Evolutionary conservation across 2,797 vertebrate species (phyloP), one percentile per base, ranked within the genome.

Genomic region (Poecile montanus): DNA sequence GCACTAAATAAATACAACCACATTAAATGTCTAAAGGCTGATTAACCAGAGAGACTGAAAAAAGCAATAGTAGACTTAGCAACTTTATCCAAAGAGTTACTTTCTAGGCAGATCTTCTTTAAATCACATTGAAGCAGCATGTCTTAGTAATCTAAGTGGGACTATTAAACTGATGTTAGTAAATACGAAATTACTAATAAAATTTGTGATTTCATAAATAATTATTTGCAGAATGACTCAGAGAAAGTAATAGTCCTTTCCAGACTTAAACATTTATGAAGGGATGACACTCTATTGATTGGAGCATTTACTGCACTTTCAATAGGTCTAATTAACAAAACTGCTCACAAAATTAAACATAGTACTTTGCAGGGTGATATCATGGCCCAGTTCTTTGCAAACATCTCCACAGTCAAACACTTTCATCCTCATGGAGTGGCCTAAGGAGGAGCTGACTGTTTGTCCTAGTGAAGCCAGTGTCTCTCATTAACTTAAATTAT

Each of bases 171-270:
- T 29, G 22, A 68, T 58, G 38, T 4, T 67, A 57, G 26, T 11
- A 74, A 27, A 72, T n/a, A 56, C 0, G 13, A 85, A 94, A 89
- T 88, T 78, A 72, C 50, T 66, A 65, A 78, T 40, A 85, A 81
- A 75, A 78, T 22, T 21, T 61, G 17, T 85, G 44, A 75, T 58
- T 89, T 88, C 70, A 68, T 68, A 94, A 86, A 92, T 86, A 80
- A 85, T 83, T 92, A 94, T 94, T 94, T 91, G 68, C 38, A 95
- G 72, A 93, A 92, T 71, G 54, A 89, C 68, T 91, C 79, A 60
- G 57, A 88, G 45, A 89, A 95, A 89, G 72, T n/a, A 74, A 93
- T 16, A 81, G 47, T 17, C 42, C 6, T 78, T 90, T 75, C 36
- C 74, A 86, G 66, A 51, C 40, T 75, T 86, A 88, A 91, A 95